These are phyloP conservation scores for Dipus sagitta DNA, from an alignment of 2,797 vertebrate species.

Conservation along the genomic window DNA sequence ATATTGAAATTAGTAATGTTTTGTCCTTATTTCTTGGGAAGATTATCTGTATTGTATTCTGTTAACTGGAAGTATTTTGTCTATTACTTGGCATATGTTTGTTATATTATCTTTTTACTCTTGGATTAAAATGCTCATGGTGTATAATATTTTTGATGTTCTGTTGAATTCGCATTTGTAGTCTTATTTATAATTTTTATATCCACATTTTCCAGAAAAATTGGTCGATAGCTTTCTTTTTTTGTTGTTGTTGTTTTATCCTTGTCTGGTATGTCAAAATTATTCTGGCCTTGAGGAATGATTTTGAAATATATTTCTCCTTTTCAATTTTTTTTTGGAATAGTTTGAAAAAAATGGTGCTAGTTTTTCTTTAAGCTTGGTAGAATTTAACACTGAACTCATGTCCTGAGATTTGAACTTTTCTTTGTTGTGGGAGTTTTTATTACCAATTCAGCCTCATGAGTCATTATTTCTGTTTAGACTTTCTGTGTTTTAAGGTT, in stretches of 20 bases:
- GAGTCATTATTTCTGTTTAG: neutral
- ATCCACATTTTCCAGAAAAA: no score
- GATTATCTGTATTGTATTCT: no score
- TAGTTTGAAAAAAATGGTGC: neutral
- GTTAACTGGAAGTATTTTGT: no score
- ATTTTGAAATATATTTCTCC: neutral
- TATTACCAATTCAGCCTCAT: neutral
- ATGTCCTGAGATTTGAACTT: neutral
- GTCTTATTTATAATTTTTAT: neutral
- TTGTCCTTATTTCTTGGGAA: no score
- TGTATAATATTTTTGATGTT: no score
- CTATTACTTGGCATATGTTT: no score
- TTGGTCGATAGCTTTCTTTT: no score
- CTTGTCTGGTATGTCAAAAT: neutral
- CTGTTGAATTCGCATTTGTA: neutral
- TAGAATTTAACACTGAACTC: neutral
- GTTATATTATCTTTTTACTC: no score
- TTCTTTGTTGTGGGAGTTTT: neutral
- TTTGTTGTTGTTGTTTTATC: neutral
- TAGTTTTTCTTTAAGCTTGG: neutral
- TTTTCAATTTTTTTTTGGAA: neutral
- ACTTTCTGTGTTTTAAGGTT: neutral
- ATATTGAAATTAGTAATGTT: no score
- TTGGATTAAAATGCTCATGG: no score
- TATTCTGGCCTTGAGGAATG: neutral